phyloP scores from a whole-genome alignment of 2,113 vertebrate genomes.

The Microtus montanus region DNA sequence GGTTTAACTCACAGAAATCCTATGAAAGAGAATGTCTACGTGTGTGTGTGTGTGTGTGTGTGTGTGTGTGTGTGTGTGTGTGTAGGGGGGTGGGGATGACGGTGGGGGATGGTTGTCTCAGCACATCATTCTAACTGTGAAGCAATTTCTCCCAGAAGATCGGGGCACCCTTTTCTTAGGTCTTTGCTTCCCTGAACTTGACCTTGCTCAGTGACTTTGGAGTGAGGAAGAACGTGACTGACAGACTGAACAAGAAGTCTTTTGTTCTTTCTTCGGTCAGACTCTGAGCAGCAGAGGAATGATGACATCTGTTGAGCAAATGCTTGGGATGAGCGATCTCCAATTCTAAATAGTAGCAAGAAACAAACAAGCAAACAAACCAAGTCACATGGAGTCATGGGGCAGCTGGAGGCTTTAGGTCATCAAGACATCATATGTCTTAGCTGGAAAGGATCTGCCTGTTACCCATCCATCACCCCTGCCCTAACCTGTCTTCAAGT shows the following conservation, averaged over 20 bases:
- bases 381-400: not conserved
- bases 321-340: not conserved
- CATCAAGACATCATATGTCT: not conserved
- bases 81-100: too few species aligned
- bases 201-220: constrained; percentile 51
- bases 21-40: constrained; percentile 32
- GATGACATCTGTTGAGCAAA: not conserved
- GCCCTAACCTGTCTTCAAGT: not conserved
- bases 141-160: constrained; percentile 54
- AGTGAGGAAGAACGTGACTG: constrained; percentile 40
- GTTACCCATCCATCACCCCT: not conserved
- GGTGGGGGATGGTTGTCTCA: not conserved
- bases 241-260: constrained; percentile 57
- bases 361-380: not conserved
- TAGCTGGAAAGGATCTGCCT: not conserved
- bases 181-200: constrained; percentile 63
- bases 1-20: constrained; percentile 47
- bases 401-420: not conserved
- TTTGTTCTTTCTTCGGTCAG: constrained; percentile 57
- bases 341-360: not conserved
- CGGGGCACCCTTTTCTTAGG: constrained; percentile 37
- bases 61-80: not conserved
- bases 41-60: not conserved
- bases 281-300: constrained; percentile 27
- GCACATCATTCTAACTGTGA: constrained; percentile 41